Conservation (phyloP, 2,113 vertebrate species). For the Eudorcas thomsonii region DNA sequence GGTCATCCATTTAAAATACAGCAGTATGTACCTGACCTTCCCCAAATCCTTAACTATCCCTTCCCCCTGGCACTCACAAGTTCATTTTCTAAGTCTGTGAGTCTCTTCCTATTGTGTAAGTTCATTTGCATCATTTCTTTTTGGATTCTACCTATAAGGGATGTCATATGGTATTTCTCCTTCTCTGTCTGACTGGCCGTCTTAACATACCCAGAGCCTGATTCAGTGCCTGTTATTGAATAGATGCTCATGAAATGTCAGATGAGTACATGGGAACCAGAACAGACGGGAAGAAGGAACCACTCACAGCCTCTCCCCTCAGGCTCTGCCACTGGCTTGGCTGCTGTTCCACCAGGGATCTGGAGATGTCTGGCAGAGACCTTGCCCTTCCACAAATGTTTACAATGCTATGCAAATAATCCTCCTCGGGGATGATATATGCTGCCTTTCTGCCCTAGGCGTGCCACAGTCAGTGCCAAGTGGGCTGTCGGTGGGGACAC, state of each 20-base stretch:
- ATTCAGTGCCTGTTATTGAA: background rate
- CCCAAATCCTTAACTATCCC: background rate
- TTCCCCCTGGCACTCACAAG: background rate
- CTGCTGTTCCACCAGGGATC: background rate
- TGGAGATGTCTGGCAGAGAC: background rate
- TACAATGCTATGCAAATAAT: constrained; percentile 46
- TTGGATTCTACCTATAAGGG: background rate
- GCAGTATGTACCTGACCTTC: background rate
- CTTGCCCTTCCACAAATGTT: constrained; percentile 25
- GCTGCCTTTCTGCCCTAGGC: background rate
- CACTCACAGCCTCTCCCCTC: background rate
- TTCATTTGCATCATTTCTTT: background rate
- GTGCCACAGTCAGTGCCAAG: background rate
- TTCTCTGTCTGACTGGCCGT: background rate
- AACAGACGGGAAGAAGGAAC: rapidly evolving
- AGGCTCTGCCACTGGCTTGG: background rate
- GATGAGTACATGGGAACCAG: background rate
- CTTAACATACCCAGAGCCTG: background rate
- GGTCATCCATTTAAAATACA: background rate
- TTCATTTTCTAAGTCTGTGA: background rate
- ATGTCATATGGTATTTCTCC: background rate
- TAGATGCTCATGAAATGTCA: background rate
- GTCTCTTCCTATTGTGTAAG: background rate
- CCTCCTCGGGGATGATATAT: background rate
- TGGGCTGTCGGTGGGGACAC: background rate